These are phyloP conservation scores for Serripes groenlandicus DNA, from an alignment of 2,888 invertebrate genomes.

Conservation along the genomic window DNA sequence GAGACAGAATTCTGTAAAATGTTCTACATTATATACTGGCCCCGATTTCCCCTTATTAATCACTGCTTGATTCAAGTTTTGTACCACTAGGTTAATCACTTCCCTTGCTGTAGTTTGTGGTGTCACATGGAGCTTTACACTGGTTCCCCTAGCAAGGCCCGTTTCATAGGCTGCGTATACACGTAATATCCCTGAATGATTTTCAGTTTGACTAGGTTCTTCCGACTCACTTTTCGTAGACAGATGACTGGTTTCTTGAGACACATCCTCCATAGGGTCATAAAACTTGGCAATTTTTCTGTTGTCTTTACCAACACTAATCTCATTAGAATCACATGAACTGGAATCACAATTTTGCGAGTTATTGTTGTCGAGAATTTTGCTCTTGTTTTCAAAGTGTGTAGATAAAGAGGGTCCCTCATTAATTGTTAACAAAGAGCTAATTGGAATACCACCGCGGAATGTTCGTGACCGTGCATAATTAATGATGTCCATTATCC, in stretches of 20 bases:
- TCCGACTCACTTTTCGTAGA: constrained; percentile 36
- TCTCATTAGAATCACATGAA: constrained; percentile 77
- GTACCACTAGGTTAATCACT: constrained; percentile 97
- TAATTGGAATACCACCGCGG: constrained; percentile 85
- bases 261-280: constrained; percentile 80
- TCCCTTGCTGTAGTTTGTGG: constrained; percentile 97
- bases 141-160: constrained; percentile 96
- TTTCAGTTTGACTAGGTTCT: constrained; percentile 41
- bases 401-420: constrained; percentile 48
- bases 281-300: constrained; percentile 83
- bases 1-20: constrained; percentile 95
- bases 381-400: constrained; percentile 59
- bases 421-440: constrained; percentile 71
- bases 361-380: constrained; percentile 75
- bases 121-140: constrained; percentile 97
- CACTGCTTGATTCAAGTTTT: constrained; percentile 92
- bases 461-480: constrained; percentile 93
- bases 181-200: constrained; percentile 88
- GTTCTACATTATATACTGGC: constrained; percentile 91
- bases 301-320: constrained; percentile 82
- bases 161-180: constrained; percentile 99
- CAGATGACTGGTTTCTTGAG: constrained; percentile 41
- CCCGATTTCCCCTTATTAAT: constrained; percentile 89
- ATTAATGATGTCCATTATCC: constrained; percentile 98
- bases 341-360: constrained; percentile 62